These are phyloP conservation scores for Macrotrachela quadricornifera DNA, from an alignment of 1,140 invertebrate genomes.

Conservation along the genomic window DNA sequence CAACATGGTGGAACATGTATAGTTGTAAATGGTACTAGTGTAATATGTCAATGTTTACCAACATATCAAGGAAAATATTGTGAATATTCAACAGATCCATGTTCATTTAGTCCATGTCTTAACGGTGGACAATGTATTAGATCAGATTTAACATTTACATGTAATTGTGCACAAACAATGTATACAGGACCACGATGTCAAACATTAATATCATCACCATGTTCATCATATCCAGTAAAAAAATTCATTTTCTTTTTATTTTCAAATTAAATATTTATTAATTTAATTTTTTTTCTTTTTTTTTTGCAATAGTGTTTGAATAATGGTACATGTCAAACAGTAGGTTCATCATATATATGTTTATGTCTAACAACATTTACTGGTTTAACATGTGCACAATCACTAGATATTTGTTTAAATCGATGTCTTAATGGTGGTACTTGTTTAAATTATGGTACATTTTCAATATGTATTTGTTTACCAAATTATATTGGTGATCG, in stretches of 20 bases:
- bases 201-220: no score
- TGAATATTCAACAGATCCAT: slow-evolving; percentile 12
- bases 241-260: slow-evolving; percentile 37
- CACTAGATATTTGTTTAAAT: neutral
- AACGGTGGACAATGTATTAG: slow-evolving; percentile 13
- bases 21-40: neutral
- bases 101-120: slow-evolving; percentile 14
- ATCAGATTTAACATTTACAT: neutral
- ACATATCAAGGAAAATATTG: neutral
- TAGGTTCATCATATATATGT: slow-evolving; percentile 34
- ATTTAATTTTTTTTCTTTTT: no score
- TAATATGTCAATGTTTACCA: slow-evolving; percentile 3
- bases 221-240: neutral
- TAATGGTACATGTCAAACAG: slow-evolving; percentile 44
- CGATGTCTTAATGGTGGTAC: slow-evolving; percentile 32
- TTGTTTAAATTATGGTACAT: slow-evolving; percentile 7
- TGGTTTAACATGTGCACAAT: slow-evolving; percentile 9
- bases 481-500: neutral
- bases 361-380: slow-evolving; percentile 1
- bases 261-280: no score
- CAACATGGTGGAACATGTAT: neutral
- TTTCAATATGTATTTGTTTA: slow-evolving; percentile 3
- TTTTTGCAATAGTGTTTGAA: no score
- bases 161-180: neutral
- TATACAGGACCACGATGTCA: no score